A percentile compares a stretch with the other conserved stretches of the same genome.
Conservation (phyloP, 2,888 invertebrate genomes). For the Callyntrura guangdongensis region DNA sequence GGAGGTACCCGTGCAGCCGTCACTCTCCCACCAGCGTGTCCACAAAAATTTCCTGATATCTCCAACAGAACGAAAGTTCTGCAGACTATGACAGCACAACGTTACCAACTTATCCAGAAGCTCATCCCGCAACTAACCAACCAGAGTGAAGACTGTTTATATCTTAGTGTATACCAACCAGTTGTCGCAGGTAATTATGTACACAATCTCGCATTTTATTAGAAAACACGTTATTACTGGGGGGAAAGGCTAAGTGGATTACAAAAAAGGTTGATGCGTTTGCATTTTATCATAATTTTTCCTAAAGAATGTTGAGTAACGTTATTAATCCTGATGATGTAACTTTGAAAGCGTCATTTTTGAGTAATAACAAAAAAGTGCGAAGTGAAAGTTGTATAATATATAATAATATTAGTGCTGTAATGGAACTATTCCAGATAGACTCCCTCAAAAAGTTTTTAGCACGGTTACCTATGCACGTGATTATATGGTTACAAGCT, state of each 20-base stretch:
- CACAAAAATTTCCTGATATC: conserved; percentile 89
- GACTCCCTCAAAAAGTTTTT: conserved; percentile 10
- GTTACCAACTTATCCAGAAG: conserved; percentile 82
- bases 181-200: conserved; percentile 42
- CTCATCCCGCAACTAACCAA: conserved; percentile 83
- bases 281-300: background rate
- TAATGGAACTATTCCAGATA: background rate
- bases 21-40: conserved; percentile 86
- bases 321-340: conserved; percentile 60
- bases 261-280: background rate
- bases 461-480: conserved; percentile 33
- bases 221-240: background rate
- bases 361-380: conserved; percentile 49
- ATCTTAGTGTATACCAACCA: conserved; percentile 82
- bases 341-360: conserved; percentile 58
- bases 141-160: conserved; percentile 84
- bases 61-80: conserved; percentile 84
- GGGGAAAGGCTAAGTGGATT: background rate
- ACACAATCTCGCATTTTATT: background rate
- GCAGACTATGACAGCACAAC: conserved; percentile 82
- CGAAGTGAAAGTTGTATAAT: conserved; percentile 33
- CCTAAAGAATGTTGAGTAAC: conserved; percentile 10
- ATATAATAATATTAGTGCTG: background rate
- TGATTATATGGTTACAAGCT: background rate
- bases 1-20: conserved; percentile 81